Evolutionary conservation across 2,797 vertebrate genomes (phyloP).

Genomic region (Peromyscus melanophrys): DNA sequence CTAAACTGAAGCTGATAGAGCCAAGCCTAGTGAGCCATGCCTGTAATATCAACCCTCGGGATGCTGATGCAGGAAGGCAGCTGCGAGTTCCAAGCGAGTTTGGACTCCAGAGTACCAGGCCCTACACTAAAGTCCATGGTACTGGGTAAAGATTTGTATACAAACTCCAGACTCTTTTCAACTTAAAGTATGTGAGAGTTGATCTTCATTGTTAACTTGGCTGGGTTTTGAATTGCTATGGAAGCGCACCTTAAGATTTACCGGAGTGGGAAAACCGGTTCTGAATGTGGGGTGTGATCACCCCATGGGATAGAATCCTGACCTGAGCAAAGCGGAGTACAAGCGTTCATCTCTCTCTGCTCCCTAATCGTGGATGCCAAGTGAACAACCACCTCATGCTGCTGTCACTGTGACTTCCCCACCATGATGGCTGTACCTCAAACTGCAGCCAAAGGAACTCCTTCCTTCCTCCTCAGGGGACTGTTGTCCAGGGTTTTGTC

Average conservation of each 20-base stretch:
- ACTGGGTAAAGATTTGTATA: constrained; percentile 32
- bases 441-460: not conserved
- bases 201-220: not conserved
- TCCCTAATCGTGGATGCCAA: no score
- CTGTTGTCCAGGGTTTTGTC: not conserved
- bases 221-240: not conserved
- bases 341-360: not conserved
- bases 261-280: not conserved
- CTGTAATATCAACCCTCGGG: not conserved
- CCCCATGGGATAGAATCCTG: not conserved
- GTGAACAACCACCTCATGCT: not conserved
- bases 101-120: not conserved
- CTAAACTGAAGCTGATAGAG: not conserved
- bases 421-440: not conserved
- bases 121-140: not conserved
- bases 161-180: constrained; percentile 19
- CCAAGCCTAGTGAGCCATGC: not conserved
- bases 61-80: not conserved
- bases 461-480: not conserved
- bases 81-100: no score
- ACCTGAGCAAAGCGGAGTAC: not conserved
- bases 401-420: not conserved
- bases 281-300: not conserved
- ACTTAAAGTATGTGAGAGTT: not conserved
- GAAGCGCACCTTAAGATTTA: not conserved